These are phyloP conservation scores for Sinocyclocheilus rhinocerous DNA, from an alignment of 2,113 vertebrate genomes.

Conservation along the genomic window DNA sequence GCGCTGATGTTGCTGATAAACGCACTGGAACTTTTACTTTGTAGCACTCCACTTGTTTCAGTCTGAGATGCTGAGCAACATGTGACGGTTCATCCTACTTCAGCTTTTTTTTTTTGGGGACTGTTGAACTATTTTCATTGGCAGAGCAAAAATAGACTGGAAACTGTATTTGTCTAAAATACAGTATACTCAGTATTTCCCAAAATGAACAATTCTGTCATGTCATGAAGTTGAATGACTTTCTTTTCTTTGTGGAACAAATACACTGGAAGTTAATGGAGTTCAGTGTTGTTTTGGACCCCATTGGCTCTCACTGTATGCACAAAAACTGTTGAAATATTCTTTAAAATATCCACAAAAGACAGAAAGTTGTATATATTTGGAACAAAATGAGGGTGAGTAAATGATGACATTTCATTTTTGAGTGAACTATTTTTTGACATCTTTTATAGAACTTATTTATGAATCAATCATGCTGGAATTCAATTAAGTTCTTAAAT, in stretches of 20 bases:
- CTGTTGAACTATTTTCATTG: not conserved
- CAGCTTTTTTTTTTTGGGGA: not conserved
- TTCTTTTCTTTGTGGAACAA: not conserved
- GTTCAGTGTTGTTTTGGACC: not conserved
- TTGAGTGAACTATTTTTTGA: no score
- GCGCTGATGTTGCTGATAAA: not conserved
- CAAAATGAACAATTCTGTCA: not conserved
- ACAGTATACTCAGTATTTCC: not conserved
- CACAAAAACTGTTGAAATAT: not conserved
- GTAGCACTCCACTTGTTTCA: no score
- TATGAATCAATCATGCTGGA: not conserved
- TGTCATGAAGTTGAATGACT: not conserved
- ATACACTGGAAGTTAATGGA: not conserved
- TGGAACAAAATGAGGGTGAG: no score
- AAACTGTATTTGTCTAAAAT: not conserved
- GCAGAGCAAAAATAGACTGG: not conserved
- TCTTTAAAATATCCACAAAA: no score
- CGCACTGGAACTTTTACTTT: not conserved
- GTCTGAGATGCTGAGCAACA: not conserved
- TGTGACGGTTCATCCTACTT: not conserved
- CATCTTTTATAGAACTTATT: not conserved
- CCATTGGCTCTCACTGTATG: not conserved
- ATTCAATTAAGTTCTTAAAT: not conserved
- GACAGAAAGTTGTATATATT: no score
- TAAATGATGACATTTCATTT: no score